Base-by-base conservation (phyloP, 2,888 invertebrate genomes). In the Druceiella hillmani region DNA sequence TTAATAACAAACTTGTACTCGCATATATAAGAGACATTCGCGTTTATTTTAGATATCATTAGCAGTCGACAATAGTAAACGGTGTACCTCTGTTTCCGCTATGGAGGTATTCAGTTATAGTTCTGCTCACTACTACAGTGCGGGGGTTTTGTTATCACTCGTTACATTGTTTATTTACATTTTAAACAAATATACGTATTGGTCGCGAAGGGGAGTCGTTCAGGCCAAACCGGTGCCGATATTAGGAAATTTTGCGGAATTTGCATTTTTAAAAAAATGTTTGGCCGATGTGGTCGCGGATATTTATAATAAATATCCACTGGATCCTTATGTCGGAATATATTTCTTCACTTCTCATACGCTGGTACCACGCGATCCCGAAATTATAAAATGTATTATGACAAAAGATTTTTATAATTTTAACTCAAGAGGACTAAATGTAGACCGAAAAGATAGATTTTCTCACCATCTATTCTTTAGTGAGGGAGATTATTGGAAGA, bases 401-500 rank as follows among this genome's bases (percentile, higher is more conserved):
- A 27, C 37, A 24, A 40, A 40, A 32, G 38, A 40, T 22, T 40
- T 40, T 22, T 9, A 29, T 6, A 11, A 40, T 32, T 40, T 40
- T 32, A 30, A 31, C 30, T 25, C 28, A 17, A 36, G 32, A 24
- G 31, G 25, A 3, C 17, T 24, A 9, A 13, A 16, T n/a, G 36
- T 30, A n/a, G 10, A 13, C 15, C 9, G 14, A 12, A 30, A 37
- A 26, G 17, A 16, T 4, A 30, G 37, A 3, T n/a, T n/a, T n/a
- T 36, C 37, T 3, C 11, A 22, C 14, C 29, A 36, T 27, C 31
- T 40, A 12, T 31, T 40, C 25, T 11, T 15, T 7, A 12, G 32
- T 24, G 25, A 14, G 9, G 41, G 38, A 11, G 22, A 24, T 10
- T 29, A 33, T 17, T 40, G 41, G 41, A 40, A 40, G 37, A 20